Base-by-base conservation (phyloP, 1,140 invertebrate genomes). In the Bombus superbus region DNA sequence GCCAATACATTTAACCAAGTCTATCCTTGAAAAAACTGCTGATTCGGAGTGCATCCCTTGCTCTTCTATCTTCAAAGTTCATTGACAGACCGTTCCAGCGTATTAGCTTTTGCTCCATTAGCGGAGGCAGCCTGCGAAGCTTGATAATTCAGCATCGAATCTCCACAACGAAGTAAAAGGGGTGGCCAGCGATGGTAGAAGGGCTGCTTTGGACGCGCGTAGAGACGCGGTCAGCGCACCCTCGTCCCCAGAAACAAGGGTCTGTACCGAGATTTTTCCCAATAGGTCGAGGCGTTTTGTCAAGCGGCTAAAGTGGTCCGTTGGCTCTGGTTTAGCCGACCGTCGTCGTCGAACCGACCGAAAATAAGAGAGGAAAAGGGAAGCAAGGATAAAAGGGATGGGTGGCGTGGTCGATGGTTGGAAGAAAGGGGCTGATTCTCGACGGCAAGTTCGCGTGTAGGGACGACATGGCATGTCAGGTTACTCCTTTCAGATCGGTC, bases 201-300 rank as follows among this genome's bases (percentile, higher is more conserved):
- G 76, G 38, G 57, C 25, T 32, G 74, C 13, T 72, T 75, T 2
- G 66, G 38, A 47, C 3, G 25, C 22, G 40, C 11, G 40, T 64
- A 32, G 44, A 32, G 62, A 35, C 68, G 83, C 83, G 89, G 89
- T 90, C 89, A 90, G 59, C 59, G 86, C 89, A 87, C 89, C 90
- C 76, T 88, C 86, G 62, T 81, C 73, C 81, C 57, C 83, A 81
- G 86, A 84, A 62, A 78, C 78, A 73, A 89, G 87, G 86, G 89
- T 85, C 87, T 79, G 77, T 88, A 88, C 86, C 90, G 91, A 90
- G 89, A 93, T 93, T 92, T 83, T 88, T 89, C 74, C 86, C 83
- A 87, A 92, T 92, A 91, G 88, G 87, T 85, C 89, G 89, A 90
- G 87, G 87, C 91, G 83, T 93, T 93, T 93, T 92, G 92, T 93